Percentiles rank a stretch among this genome's conserved stretches.
These are phyloP conservation scores for Morbakka virulenta DNA, from an alignment of 30 jellyfish, hydroid and myxozoan species.

Conservation along the genomic window DNA sequence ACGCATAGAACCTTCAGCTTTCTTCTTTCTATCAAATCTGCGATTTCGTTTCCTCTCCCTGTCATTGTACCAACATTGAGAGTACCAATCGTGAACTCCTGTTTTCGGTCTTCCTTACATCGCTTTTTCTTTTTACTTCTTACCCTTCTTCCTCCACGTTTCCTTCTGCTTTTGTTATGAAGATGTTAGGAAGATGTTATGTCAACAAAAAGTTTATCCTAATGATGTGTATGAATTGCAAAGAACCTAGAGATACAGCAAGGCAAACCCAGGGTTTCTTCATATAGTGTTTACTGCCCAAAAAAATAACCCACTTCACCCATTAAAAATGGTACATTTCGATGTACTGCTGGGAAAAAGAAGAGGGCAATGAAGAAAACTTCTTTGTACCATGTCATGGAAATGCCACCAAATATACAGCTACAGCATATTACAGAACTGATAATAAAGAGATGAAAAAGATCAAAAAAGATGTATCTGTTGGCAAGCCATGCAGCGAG, in stretches of 20 bases:
- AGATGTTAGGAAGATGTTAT: neutral
- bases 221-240: neutral
- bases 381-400: neutral
- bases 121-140: too few relatives aligned
- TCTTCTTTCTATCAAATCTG: too few relatives aligned
- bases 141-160: too few relatives aligned
- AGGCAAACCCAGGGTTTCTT: slow-evolving; percentile 5
- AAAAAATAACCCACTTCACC: neutral
- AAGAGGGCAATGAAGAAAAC: neutral
- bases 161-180: too few relatives aligned
- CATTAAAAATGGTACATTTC: neutral
- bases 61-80: too few relatives aligned
- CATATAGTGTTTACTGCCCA: slow-evolving; percentile 6
- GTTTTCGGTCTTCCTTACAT: too few relatives aligned
- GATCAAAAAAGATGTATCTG: neutral
- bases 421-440: neutral
- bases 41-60: too few relatives aligned
- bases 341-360: neutral
- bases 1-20: too few relatives aligned
- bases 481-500: neutral
- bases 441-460: neutral
- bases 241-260: slow-evolving; percentile 4
- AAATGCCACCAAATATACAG: neutral
- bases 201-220: neutral
- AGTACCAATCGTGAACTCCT: too few relatives aligned